Conservation (phyloP, 2,113 vertebrate species). For the Hemibagrus wyckioides region DNA sequence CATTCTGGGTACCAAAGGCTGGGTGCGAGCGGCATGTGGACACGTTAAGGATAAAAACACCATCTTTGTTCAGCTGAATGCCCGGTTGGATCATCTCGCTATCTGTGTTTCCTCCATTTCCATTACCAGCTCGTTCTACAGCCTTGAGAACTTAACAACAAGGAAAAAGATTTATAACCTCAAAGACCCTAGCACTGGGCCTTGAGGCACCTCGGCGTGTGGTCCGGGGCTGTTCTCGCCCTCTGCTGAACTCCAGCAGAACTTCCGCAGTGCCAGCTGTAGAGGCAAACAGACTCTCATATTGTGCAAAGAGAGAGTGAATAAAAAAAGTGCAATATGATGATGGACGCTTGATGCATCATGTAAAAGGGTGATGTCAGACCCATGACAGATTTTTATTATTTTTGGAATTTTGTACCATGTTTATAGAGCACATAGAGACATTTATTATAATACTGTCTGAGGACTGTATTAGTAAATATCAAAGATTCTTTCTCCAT, state of each 20-base stretch:
- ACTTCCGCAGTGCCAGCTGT: constrained; percentile 65
- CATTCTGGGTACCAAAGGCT: constrained; percentile 62
- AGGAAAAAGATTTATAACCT: constrained; percentile 28
- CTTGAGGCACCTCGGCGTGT: constrained; percentile 56
- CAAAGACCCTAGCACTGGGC: constrained; percentile 55
- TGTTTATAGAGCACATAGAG: constrained; percentile 72
- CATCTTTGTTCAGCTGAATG: constrained; percentile 40
- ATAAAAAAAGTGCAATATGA: constrained; percentile 71
- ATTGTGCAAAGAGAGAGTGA: constrained; percentile 71
- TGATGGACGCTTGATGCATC: constrained; percentile 76
- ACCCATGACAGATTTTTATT: constrained; percentile 64
- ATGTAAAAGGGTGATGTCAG: constrained; percentile 71
- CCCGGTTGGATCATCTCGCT: constrained; percentile 39
- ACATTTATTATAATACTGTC: constrained; percentile 71
- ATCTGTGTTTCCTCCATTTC: constrained; percentile 42
- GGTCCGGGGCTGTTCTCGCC: constrained; percentile 41
- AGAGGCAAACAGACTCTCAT: constrained; percentile 70
- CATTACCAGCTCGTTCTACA: constrained; percentile 61
- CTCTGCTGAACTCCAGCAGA: constrained; percentile 45
- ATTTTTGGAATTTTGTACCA: constrained; percentile 73
- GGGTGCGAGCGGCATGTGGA: constrained; percentile 29
- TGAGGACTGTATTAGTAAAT: constrained; percentile 72
- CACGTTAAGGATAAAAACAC: constrained; percentile 19
- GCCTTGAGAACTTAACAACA: constrained; percentile 60
- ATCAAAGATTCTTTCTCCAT: constrained; percentile 80